Conservation (phyloP, 2,113 vertebrate species). For the Sminthopsis crassicaudata region DNA sequence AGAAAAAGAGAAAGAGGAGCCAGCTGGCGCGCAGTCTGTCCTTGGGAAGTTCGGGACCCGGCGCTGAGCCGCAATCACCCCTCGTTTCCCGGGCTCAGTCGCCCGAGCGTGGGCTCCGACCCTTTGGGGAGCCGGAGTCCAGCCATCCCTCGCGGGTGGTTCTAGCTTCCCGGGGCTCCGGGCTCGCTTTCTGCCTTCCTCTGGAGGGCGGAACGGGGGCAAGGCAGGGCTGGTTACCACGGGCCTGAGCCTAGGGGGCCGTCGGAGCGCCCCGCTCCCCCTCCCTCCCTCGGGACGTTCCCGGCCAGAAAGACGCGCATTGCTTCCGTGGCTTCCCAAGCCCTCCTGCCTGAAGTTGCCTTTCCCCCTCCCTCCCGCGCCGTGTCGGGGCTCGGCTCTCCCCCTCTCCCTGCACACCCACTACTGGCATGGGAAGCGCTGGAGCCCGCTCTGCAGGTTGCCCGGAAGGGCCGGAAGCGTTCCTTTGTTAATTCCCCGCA, state of each 20-base stretch:
- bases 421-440: not conserved
- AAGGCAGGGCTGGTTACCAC: not conserved
- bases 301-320: not conserved
- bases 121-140: not conserved
- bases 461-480: not conserved
- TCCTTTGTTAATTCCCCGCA: not conserved
- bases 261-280: not conserved
- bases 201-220: not conserved
- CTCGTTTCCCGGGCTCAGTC: not conserved
- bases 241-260: not conserved
- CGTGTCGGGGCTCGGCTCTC: not conserved
- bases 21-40: not conserved
- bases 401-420: not conserved
- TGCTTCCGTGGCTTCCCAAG: not conserved
- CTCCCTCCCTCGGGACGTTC: not conserved
- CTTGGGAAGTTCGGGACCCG: not conserved
- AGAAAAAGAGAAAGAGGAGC: not conserved
- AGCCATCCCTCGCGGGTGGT: not conserved
- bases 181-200: not conserved
- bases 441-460: not conserved
- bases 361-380: not conserved
- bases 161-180: not conserved
- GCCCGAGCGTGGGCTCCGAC: not conserved
- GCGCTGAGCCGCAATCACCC: not conserved
- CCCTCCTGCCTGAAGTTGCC: not conserved